Evolutionary conservation across 2,888 invertebrate genomes (phyloP).

Genomic region (Noctua comes): DNA sequence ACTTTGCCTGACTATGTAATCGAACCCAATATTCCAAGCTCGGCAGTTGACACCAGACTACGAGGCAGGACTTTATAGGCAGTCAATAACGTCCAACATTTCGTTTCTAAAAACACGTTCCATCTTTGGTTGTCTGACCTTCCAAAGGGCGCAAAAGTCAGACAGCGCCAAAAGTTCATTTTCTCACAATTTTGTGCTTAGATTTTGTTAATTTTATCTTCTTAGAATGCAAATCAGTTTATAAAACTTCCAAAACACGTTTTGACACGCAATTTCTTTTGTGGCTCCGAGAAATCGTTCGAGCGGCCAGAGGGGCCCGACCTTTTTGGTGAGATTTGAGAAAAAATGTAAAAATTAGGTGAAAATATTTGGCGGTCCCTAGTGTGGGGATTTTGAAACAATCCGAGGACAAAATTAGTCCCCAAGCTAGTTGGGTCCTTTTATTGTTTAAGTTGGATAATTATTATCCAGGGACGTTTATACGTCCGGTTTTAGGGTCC

Average conservation of each 20-base stretch:
- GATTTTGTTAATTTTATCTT: conserved; percentile 58
- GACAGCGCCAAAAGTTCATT: conserved; percentile 44
- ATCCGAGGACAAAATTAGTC: conserved; percentile 59
- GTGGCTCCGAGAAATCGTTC: conserved; percentile 46
- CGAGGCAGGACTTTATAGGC: background rate
- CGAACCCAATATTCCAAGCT: background rate
- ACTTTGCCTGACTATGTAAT: background rate
- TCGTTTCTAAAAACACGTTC: background rate
- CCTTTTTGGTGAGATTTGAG: conserved; percentile 34
- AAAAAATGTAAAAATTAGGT: conserved; percentile 44
- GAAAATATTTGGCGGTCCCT: conserved; percentile 49
- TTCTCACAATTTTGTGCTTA: conserved; percentile 46
- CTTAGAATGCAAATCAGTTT: conserved; percentile 60
- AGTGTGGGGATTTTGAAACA: conserved; percentile 46
- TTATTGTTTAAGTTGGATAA: conserved; percentile 72
- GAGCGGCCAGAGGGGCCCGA: conserved; percentile 14
- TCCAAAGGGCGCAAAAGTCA: conserved; percentile 26
- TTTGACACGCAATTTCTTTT: conserved; percentile 65
- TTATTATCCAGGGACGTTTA: conserved; percentile 66
- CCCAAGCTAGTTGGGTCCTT: conserved; percentile 56
- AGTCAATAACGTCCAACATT: background rate
- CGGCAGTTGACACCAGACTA: background rate
- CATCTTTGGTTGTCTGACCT: conserved; percentile 2
- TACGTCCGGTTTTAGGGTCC: conserved; percentile 61
- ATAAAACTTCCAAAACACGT: conserved; percentile 64